These are phyloP conservation scores for Phrynocephalus guinanensis DNA, from an alignment of 2,797 vertebrate genomes.

Conservation along the genomic window DNA sequence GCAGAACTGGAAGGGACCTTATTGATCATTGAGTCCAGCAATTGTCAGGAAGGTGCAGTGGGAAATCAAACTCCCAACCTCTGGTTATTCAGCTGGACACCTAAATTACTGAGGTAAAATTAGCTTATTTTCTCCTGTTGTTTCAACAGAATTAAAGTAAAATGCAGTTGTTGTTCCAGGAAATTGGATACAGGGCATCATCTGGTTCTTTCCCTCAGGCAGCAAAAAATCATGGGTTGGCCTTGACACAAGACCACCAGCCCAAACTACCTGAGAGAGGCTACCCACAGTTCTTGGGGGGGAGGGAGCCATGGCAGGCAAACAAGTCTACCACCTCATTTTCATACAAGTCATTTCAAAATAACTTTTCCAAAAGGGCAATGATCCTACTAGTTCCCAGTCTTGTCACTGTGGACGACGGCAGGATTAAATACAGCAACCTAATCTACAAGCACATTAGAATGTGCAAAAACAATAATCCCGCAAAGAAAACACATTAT, in stretches of 20 bases:
- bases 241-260: not conserved
- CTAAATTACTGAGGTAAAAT: not conserved
- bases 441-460: constrained; percentile 72
- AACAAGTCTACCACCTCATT: not conserved
- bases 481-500: constrained; percentile 73
- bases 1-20: too few relatives aligned
- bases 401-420: constrained; percentile 53
- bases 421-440: constrained; percentile 53
- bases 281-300: not conserved
- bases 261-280: not conserved
- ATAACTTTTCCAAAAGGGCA: constrained; percentile 29
- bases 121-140: not conserved
- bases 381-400: constrained; percentile 42
- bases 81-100: too few relatives aligned
- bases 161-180: not conserved
- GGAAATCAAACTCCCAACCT: too few relatives aligned
- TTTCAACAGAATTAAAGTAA: not conserved
- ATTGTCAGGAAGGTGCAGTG: too few relatives aligned
- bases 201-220: not conserved
- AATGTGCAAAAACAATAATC: constrained; percentile 77
- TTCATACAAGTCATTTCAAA: not conserved
- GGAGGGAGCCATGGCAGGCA: not conserved
- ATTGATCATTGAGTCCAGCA: too few relatives aligned
- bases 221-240: not conserved
- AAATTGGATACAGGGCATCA: not conserved